Evolutionary conservation across 2,797 vertebrate species (phyloP), one percentile per base, ranked within the genome.

Genomic region (Dipus sagitta): DNA sequence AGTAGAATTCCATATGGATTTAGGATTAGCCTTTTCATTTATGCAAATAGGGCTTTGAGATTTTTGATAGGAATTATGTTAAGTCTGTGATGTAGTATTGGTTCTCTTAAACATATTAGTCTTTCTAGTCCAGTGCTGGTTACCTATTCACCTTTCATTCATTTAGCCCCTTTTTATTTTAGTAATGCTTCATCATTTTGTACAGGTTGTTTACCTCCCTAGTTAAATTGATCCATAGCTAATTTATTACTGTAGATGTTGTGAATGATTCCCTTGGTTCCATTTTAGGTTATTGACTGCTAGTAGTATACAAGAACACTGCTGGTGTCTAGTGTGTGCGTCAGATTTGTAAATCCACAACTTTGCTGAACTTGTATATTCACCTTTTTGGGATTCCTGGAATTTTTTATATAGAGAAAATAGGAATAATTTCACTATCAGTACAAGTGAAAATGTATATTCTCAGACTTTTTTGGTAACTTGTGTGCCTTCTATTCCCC

Each of bases 231-330:
- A 83, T 90, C 72, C 21, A 26, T 80, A n/a, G 10, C 42, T 86
- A 64, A 47, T 96, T 95, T 84, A 72, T 86, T 96, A 6, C 83
- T 83, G 91, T 80, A 60, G 79, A n/a, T 86, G 28, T 72, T 95
- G 23, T 70, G 86, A 89, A 47, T 72, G 77, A 18, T 34, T 84
- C 58, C 60, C 13, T 92, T 88, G 38, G 60, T 86, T 75, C 30
- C 15, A 65, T 72, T 96, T 89, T 94, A 30, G n/a, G 77, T 83
- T 86, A 30, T 91, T 91, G 58, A 77, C n/a, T 77, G 24, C 26
- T 85, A 32, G 23, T 81, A 74, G 34, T 32, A 30, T 78, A n/a
- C 34, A 86, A 30, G 76, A 95, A 72, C 6, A 88, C 38, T 76
- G 12, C 28, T 71, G 54, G 28, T n/a, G 11, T 70, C 17, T 70